Evolutionary conservation across 2,797 vertebrate genomes (phyloP).

Genomic region (Muscicapa striata): DNA sequence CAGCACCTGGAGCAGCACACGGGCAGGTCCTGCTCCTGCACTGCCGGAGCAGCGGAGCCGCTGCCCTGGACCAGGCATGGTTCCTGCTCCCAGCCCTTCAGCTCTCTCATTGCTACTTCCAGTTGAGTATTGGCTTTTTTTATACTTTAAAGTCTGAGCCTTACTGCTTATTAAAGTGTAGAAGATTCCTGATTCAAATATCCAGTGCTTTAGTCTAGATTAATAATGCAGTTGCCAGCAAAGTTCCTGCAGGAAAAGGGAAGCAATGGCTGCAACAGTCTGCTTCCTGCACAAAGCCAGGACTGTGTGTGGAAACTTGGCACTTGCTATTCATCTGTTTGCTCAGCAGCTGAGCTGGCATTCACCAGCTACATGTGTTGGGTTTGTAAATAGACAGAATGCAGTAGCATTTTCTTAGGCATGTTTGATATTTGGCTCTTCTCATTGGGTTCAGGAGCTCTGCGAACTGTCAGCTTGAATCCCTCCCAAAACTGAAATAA

Average conservation of each 20-base stretch:
- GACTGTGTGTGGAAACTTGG: constrained; percentile 49
- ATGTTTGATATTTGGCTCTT: constrained; percentile 34
- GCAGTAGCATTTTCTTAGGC: constrained; percentile 28
- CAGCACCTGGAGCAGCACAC: accelerated
- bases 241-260: constrained; percentile 54
- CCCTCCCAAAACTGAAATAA: background rate
- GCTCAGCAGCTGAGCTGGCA: constrained; percentile 42
- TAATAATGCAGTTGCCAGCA: constrained; percentile 8
- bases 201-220: background rate
- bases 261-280: constrained; percentile 44
- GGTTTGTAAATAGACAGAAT: constrained; percentile 51
- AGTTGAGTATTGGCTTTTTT: background rate
- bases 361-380: constrained; percentile 22
- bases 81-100: background rate
- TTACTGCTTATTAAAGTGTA: background rate
- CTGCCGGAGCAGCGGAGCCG: accelerated
- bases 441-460: background rate
- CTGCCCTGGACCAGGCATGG: accelerated
- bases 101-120: background rate
- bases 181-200: background rate
- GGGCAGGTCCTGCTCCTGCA: accelerated
- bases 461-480: constrained; percentile 16
- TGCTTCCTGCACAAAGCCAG: constrained; percentile 35
- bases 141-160: background rate
- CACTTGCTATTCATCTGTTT: constrained; percentile 32